Evolutionary conservation across 2,113 vertebrate species (phyloP).

Genomic region (Coryphaenoides rupestris): DNA sequence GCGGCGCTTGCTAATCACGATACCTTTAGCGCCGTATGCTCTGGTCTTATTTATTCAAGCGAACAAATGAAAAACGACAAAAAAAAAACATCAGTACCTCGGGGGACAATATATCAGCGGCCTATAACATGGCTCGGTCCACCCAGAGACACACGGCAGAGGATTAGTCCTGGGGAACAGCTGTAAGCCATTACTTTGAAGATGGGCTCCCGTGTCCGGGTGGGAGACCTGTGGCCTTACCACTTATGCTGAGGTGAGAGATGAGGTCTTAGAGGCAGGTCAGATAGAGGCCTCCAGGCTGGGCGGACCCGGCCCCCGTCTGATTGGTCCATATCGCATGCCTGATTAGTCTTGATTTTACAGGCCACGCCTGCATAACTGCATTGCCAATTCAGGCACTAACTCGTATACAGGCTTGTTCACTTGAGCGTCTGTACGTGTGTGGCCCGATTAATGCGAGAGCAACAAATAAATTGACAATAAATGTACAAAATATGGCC

Average conservation of each 20-base stretch:
- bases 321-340: conserved; percentile 39
- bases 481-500: too few relatives aligned
- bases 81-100: conserved; percentile 84
- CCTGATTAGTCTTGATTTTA: conserved; percentile 41
- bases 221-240: conserved; percentile 69
- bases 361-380: conserved; percentile 35
- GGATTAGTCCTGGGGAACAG: conserved; percentile 74
- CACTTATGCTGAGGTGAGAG: conserved; percentile 84
- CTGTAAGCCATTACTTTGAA: conserved; percentile 96
- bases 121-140: conserved; percentile 25
- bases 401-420: too few relatives aligned
- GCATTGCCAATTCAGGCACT: background rate
- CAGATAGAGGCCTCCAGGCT: conserved; percentile 60
- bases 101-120: background rate
- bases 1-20: conserved; percentile 64
- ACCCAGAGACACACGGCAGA: conserved; percentile 61
- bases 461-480: too few relatives aligned
- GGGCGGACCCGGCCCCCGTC: conserved; percentile 47
- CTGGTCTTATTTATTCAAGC: conserved; percentile 60
- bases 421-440: too few relatives aligned
- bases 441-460: too few relatives aligned
- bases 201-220: conserved; percentile 68
- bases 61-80: conserved; percentile 74
- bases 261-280: conserved; percentile 69
- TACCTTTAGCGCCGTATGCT: conserved; percentile 74